Evolutionary conservation across 2,113 vertebrate genomes (phyloP).

Genomic region (Delphinus delphis): DNA sequence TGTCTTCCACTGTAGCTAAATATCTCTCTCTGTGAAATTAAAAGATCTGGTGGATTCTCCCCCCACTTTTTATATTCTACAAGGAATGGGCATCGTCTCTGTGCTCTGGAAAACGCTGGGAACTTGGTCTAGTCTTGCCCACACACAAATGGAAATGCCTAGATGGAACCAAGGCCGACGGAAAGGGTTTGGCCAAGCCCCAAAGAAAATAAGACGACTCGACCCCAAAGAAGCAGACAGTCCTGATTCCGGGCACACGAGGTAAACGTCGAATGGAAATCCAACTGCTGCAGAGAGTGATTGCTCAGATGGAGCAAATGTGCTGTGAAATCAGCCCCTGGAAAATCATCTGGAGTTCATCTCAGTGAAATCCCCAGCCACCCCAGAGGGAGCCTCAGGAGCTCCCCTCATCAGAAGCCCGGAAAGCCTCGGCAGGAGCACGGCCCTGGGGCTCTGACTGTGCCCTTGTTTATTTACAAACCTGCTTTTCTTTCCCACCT

Average conservation of each 20-base stretch:
- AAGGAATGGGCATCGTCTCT: not conserved
- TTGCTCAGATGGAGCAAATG: slow-evolving; percentile 69
- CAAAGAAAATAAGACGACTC: slow-evolving; percentile 65
- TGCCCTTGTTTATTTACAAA: slow-evolving; percentile 58
- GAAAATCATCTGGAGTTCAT: slow-evolving; percentile 75
- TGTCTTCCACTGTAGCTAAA: not conserved
- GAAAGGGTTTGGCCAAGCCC: slow-evolving; percentile 62
- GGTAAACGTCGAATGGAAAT: slow-evolving; percentile 57
- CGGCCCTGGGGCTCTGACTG: slow-evolving; percentile 41
- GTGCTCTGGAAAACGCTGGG: not conserved
- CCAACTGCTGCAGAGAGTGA: slow-evolving; percentile 58
- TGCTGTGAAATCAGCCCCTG: slow-evolving; percentile 66
- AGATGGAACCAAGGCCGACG: not conserved
- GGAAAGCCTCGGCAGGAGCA: slow-evolving; percentile 51
- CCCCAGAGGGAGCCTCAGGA: slow-evolving; percentile 33
- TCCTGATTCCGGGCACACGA: slow-evolving; percentile 38
- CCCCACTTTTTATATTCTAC: not conserved
- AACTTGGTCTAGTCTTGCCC: slow-evolving; percentile 28
- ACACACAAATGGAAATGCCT: slow-evolving; percentile 48
- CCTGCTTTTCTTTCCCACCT: slow-evolving; percentile 48
- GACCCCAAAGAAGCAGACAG: slow-evolving; percentile 71
- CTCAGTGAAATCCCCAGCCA: slow-evolving; percentile 66
- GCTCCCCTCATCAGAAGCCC: slow-evolving; percentile 49
- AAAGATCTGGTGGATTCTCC: not conserved
- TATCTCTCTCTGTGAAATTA: not conserved